Evolutionary conservation across 2,888 invertebrate species (phyloP), one percentile per base, ranked within the genome.

Genomic region (Chymomyza caudatula): DNA sequence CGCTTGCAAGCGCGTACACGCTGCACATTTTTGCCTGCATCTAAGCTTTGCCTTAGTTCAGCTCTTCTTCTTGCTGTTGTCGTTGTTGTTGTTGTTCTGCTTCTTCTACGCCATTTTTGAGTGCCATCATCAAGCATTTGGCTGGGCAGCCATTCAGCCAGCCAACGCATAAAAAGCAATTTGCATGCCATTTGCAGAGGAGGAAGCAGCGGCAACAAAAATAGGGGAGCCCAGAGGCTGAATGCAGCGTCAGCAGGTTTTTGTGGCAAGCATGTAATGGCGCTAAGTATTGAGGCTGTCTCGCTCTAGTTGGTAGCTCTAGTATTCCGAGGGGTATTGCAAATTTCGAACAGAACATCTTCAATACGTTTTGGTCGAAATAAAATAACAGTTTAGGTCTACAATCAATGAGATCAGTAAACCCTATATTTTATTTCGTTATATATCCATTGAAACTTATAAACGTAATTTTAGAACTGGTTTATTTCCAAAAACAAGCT

Each of bases 141-240:
- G 69, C 54, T 67, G 67, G 17, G 25, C 22, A 13, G 51, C 22
- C 51, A 13, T 51, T 15, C 25, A 63, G 69, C 69, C 25, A 63
- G 69, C 69, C 75, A 82, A 85, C 79, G 81, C 85, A 86, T 82
- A 78, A 86, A 83, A 83, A 83, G 85, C 82, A 86, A 83, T 83
- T 83, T 83, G 82, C 82, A 83, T 83, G 82, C 85, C 86, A 83
- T 85, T 82, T 82, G 69, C 82, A 71, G 67, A 60, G 51, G 78
- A 67, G 67, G 60, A 59, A 70, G 77, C 69, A 68, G 79, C 43
- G 15, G 17, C n/a, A 44, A 13, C n/a, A 44, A 13, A 17, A 37
- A 37, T 37, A 37, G 29, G 11, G 29, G 11, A 11, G 29, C 29
- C 29, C 11, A 2, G 11, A 37, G 29, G 29, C 29, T 1, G 29